These are phyloP conservation scores for Oeneis ivallda DNA, from an alignment of 2,888 invertebrate genomes.

Conservation along the genomic window DNA sequence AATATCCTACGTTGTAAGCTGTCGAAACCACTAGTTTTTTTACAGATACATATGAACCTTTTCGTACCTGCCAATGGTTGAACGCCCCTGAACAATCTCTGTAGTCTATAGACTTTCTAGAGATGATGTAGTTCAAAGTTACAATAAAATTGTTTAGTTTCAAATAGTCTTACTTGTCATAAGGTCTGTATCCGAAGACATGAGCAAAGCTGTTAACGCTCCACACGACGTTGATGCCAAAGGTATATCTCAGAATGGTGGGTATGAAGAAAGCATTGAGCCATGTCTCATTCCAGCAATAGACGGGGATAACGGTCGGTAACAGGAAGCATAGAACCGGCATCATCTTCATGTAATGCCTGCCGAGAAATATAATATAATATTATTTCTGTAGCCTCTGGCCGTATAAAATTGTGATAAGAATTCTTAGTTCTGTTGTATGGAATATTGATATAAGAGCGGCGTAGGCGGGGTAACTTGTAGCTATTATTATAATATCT, in stretches of 20 bases:
- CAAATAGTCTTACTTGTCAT: conserved; percentile 85
- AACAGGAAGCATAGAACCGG: conserved; percentile 89
- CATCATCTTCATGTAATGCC: conserved; percentile 89
- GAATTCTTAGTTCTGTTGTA: background rate
- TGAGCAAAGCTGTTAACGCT: conserved; percentile 96
- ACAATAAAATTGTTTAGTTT: too few relatives aligned
- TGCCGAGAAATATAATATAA: conserved; percentile 43
- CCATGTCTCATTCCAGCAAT: conserved; percentile 88
- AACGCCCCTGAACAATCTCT: too few relatives aligned
- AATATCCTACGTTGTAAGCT: too few relatives aligned
- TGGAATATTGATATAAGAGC: background rate
- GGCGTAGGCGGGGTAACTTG: background rate
- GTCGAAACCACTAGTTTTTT: too few relatives aligned
- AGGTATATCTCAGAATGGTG: conserved; percentile 88
- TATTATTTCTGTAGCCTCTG: background rate
- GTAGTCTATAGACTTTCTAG: too few relatives aligned
- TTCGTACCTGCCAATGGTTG: too few relatives aligned
- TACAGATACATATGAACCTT: too few relatives aligned
- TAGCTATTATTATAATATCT: background rate
- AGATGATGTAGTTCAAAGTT: too few relatives aligned
- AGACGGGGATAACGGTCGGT: conserved; percentile 90
- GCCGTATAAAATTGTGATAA: background rate
- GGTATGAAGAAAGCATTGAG: conserved; percentile 88
- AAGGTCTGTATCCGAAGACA: conserved; percentile 93
- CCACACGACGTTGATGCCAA: conserved; percentile 93